A percentile compares a stretch with the other conserved stretches of the same genome.
phyloP scores from a whole-genome alignment of 2,888 invertebrate species.

The Ligdia adustata region DNA sequence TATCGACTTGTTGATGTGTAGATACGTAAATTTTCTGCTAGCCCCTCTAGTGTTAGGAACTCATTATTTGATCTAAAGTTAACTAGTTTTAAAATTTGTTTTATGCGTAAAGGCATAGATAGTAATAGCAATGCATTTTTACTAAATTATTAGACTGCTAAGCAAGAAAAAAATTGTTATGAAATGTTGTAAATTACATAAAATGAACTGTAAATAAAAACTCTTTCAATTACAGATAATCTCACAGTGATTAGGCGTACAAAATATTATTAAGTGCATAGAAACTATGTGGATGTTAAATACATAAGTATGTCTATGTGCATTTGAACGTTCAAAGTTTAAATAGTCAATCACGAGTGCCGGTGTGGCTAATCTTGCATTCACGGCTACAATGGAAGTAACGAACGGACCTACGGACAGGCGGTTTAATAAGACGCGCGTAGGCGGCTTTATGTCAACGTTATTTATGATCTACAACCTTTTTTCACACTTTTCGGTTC shows the following conservation, averaged over 20 bases:
- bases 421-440: constrained; percentile 80
- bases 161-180: too few relatives aligned
- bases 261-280: not conserved
- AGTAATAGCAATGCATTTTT: too few relatives aligned
- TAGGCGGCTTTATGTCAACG: constrained; percentile 81
- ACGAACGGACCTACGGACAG: constrained; percentile 81
- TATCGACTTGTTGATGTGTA: too few relatives aligned
- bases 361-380: constrained; percentile 80
- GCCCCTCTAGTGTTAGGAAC: too few relatives aligned
- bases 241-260: not conserved
- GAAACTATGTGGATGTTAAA: not conserved
- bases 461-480: constrained; percentile 77
- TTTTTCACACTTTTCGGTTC: constrained; percentile 61
- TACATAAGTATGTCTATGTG: not conserved
- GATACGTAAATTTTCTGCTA: too few relatives aligned
- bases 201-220: not conserved
- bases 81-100: too few relatives aligned
- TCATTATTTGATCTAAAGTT: too few relatives aligned
- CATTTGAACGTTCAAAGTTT: constrained; percentile 56
- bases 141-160: too few relatives aligned
- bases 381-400: constrained; percentile 79
- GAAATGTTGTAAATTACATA: not conserved
- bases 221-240: not conserved
- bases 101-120: too few relatives aligned
- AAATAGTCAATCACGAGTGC: constrained; percentile 82